phyloP scores from a whole-genome alignment of 2,888 invertebrate species.

The Portevinia maculata region DNA sequence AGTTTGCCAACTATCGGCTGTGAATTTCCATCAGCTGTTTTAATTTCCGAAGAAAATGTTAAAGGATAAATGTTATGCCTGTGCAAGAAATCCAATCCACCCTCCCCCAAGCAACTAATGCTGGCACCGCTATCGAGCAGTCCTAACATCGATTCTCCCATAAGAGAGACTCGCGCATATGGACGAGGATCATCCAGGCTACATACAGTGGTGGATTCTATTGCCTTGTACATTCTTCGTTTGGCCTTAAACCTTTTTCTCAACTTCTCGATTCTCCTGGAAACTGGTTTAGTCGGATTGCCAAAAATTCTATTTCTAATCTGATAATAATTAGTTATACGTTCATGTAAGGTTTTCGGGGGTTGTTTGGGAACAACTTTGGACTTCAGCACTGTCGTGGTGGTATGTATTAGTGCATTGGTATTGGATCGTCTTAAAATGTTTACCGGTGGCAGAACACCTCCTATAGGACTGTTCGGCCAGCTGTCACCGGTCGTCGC shows the following conservation, averaged over 20 bases:
- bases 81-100: neutral
- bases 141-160: neutral
- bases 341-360: slow-evolving; percentile 8
- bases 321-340: neutral
- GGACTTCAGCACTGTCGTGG: neutral
- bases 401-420: neutral
- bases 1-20: slow-evolving; percentile 1
- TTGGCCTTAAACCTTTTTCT: neutral
- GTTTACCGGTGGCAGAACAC: neutral
- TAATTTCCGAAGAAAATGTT: neutral
- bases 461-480: neutral
- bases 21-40: slow-evolving; percentile 15
- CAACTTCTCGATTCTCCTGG: neutral
- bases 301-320: slow-evolving; percentile 11
- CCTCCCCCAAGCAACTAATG: slow-evolving; percentile 8
- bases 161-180: slow-evolving; percentile 5
- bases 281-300: neutral
- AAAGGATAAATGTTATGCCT: neutral
- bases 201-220: slow-evolving; percentile 11
- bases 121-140: slow-evolving; percentile 13
- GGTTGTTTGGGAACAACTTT: neutral
- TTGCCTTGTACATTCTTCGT: neutral
- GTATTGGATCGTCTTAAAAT: neutral
- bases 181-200: slow-evolving; percentile 8
- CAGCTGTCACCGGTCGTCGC: neutral